Conservation (phyloP, 2,113 vertebrate genomes). For the Reinhardtius hippoglossoides region DNA sequence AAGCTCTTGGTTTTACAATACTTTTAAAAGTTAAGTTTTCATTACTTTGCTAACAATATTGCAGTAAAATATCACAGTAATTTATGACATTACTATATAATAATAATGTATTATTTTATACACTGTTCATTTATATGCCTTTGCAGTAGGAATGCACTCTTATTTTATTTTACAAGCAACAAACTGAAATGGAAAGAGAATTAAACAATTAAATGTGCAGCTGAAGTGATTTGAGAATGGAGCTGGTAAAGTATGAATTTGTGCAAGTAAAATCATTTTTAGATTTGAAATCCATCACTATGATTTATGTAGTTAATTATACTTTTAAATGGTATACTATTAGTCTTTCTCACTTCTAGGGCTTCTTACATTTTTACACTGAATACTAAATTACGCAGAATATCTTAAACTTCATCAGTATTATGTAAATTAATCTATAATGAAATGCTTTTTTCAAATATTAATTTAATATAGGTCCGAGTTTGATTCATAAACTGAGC, state of each 20-base stretch:
- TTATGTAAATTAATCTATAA: background rate
- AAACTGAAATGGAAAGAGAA: background rate
- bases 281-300: background rate
- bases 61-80: background rate
- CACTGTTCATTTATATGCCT: background rate
- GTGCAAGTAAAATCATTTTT: too few species aligned
- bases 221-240: too few species aligned
- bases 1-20: background rate
- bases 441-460: too few species aligned
- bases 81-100: background rate
- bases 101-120: background rate
- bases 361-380: background rate
- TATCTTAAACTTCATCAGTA: background rate
- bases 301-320: slow-evolving; percentile 3
- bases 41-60: background rate
- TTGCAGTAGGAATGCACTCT: background rate
- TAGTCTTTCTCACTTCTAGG: background rate
- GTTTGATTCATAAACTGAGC: background rate
- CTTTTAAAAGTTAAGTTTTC: background rate
- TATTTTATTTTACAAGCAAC: background rate
- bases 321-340: background rate
- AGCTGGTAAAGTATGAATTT: background rate
- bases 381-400: too few species aligned
- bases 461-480: background rate
- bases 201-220: background rate